Percentiles rank a stretch among this genome's conserved stretches.
phyloP scores from a whole-genome alignment of 2,797 vertebrate species.

The Eremophila alpestris region DNA sequence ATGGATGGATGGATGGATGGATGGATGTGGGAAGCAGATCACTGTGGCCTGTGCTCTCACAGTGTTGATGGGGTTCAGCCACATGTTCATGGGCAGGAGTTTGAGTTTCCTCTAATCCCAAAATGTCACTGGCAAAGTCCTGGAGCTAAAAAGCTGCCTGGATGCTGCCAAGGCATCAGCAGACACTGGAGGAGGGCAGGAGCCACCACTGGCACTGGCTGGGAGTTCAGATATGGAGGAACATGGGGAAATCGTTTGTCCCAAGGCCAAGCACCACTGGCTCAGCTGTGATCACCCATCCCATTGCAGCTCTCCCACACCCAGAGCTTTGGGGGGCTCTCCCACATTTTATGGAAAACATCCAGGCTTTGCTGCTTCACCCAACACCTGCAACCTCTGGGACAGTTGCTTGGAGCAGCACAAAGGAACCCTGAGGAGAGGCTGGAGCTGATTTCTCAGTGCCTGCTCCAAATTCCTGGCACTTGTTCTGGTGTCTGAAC shows the following conservation, averaged over 20 bases:
- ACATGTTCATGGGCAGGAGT: fast-evolving
- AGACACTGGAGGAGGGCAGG: not conserved
- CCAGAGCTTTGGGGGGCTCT: not conserved
- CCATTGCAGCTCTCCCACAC: fast-evolving
- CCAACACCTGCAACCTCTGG: not conserved
- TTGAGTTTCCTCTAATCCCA: not conserved
- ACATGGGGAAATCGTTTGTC: not conserved
- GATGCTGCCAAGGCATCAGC: fast-evolving
- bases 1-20: not conserved
- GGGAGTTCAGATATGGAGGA: not conserved
- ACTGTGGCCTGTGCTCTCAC: fast-evolving
- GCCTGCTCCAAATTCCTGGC: not conserved
- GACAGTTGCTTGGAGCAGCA: not conserved
- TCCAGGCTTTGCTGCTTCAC: not conserved
- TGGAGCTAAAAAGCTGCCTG: fast-evolving
- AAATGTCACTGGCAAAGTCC: not conserved
- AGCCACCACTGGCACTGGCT: too few species aligned
- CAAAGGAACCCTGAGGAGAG: fast-evolving
- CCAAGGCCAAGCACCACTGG: not conserved
- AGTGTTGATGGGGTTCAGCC: not conserved
- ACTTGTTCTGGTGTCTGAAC: not conserved
- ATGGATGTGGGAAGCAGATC: not conserved
- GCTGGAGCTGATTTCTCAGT: not conserved
- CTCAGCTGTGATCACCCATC: fast-evolving
- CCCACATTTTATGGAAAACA: not conserved